Base-by-base conservation (phyloP, 1,140 invertebrate species). In the Neodiprion virginianus region DNA sequence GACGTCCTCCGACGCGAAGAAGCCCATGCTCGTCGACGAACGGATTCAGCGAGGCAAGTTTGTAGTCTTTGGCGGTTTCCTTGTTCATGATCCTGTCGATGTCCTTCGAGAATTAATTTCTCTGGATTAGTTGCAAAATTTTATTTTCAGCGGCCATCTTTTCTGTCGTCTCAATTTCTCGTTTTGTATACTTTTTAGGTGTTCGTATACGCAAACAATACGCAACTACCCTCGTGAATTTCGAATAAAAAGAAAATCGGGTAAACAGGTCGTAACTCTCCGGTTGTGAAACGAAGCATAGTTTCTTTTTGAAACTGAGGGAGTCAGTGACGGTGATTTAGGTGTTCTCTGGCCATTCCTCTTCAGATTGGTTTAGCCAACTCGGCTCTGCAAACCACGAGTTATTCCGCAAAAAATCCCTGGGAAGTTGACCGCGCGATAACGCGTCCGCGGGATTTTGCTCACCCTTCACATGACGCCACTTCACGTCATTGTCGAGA, bases 361-460 rank as follows among this genome's bases (percentile, higher is more conserved):
- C 68, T 9, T 72, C 71, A 11, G 21, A 11, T 28, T 68, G 7
- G 10, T 21, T 73, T 49, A 75, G 67, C 72, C 79, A 79, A 11
- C 61, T 23, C n/a, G 76, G 76, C 10, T 69, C 74, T 8, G 74
- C 72, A 48, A 70, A 69, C 80, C 79, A 83, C 66, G 78, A 78
- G 11, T 74, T 48, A 11, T 73, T 67, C 53, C 74, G 21, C 3
- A 72, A 21, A 21, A 74, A 72, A 8, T 78, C 12, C 8, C 71
- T 53, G 8, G 81, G 72, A 21, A 48, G 48, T 12, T 75, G 50
- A 8, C 80, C 83, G 28, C 82, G 50, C 4, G 83, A 82, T 12
- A 82, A 10, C 8, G 79, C 48, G 75, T 85, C 83, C 9, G 81
- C 84, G 8, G 83, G 79, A 71, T 84, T 84, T 5, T 79, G 53